phyloP scores from a whole-genome alignment of 1,140 invertebrate genomes.

The Calephelis virginiensis region DNA sequence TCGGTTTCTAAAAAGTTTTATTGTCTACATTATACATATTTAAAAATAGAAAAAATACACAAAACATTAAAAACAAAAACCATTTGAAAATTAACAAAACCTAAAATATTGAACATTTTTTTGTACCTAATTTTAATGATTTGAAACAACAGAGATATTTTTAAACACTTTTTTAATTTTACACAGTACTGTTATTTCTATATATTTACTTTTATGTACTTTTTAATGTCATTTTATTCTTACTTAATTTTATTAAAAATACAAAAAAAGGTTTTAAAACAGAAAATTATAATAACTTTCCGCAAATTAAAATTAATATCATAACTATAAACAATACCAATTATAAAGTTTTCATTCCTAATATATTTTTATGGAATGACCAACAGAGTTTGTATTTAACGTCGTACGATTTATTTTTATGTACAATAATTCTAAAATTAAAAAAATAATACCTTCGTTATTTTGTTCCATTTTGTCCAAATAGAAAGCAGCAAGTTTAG shows the following conservation, averaged over 20 bases:
- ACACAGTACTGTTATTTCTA: too few species aligned
- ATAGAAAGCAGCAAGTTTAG: conserved; percentile 22
- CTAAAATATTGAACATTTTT: too few species aligned
- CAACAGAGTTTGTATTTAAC: neutral
- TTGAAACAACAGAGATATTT: neutral
- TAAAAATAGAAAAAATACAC: conserved; percentile 9
- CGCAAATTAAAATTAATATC: too few species aligned
- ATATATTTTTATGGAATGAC: too few species aligned
- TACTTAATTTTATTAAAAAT: too few species aligned
- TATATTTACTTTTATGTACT: too few species aligned
- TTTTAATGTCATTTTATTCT: too few species aligned
- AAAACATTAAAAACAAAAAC: neutral
- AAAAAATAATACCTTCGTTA: conserved; percentile 33
- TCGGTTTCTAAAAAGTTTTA: conserved; percentile 21
- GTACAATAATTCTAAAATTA: neutral
- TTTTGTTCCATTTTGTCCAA: conserved; percentile 27
- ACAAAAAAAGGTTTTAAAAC: too few species aligned
- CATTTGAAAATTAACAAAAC: too few species aligned
- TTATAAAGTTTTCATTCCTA: too few species aligned
- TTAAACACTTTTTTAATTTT: neutral
- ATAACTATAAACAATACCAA: too few species aligned
- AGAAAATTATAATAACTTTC: too few species aligned
- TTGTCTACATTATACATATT: neutral
- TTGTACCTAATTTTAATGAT: conserved; percentile 1
- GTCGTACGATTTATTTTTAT: neutral